phyloP scores from a whole-genome alignment of 92 coral and sea anemone species.

The Metridium senile region DNA sequence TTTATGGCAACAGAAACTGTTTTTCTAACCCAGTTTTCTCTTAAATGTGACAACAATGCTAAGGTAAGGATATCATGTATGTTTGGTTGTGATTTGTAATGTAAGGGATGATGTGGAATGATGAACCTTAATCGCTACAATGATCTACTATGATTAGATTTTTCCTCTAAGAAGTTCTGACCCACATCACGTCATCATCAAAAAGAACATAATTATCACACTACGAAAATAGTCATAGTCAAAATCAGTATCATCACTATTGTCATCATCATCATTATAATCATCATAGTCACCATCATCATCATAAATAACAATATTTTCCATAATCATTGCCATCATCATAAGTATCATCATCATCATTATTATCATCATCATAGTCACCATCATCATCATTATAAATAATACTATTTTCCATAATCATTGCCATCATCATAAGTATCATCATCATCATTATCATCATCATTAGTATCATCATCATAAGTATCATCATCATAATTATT shows the following conservation, averaged over 20 bases:
- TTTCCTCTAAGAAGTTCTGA: slow-evolving; percentile 97
- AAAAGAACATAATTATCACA: background rate
- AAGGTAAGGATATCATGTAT: background rate
- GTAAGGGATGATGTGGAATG: slow-evolving; percentile 39
- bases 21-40: slow-evolving; percentile 83
- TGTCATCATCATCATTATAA: no score
- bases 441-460: no score
- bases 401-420: background rate
- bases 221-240: no score
- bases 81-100: background rate
- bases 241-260: background rate
- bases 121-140: slow-evolving; percentile 42
- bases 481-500: background rate
- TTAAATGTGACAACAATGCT: slow-evolving; percentile 71
- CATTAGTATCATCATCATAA: no score
- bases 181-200: slow-evolving; percentile 27
- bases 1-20: slow-evolving; percentile 90
- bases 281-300: no score
- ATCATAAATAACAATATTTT: no score
- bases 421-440: background rate
- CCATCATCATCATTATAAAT: no score
- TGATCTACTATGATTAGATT: slow-evolving; percentile 32
- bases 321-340: background rate
- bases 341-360: no score
- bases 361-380: background rate